Evolutionary conservation across 1,140 invertebrate species (phyloP).

Genomic region (Eriocheir sinensis): DNA sequence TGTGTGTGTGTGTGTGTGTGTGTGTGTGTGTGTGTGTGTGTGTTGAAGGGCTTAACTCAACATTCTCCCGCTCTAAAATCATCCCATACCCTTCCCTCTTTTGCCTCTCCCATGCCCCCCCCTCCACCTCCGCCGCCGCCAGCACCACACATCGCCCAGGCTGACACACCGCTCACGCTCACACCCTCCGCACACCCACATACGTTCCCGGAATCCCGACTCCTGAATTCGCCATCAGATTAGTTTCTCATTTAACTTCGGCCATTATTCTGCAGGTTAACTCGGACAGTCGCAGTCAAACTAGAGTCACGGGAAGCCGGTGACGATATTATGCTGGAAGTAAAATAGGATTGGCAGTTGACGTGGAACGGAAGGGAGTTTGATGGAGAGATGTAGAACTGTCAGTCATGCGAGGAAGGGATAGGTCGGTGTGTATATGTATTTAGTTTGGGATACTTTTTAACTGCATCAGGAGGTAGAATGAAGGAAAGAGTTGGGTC

Average conservation of each 20-base stretch:
- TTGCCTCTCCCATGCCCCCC: not conserved
- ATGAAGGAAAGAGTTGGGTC: no score
- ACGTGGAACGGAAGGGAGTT: not conserved
- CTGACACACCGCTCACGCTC: not conserved
- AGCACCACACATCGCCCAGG: not conserved
- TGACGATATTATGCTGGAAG: not conserved
- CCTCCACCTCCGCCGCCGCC: not conserved
- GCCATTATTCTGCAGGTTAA: not conserved
- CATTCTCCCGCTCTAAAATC: constrained; percentile 18
- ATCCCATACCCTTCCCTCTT: not conserved
- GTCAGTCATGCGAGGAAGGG: no score
- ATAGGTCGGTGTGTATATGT: no score
- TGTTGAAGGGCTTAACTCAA: not conserved
- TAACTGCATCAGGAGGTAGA: no score
- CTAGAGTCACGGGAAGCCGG: not conserved
- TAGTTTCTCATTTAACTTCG: not conserved
- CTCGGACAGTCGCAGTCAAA: not conserved
- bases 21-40: not conserved
- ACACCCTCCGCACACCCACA: not conserved
- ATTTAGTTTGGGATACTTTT: no score
- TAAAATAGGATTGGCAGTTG: not conserved
- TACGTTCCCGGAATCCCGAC: not conserved
- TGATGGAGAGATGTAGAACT: no score
- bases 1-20: constrained; percentile 37
- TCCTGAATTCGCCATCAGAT: not conserved